Conservation (phyloP, 1,140 invertebrate species). For the Drosophila kurseongensis region DNA sequence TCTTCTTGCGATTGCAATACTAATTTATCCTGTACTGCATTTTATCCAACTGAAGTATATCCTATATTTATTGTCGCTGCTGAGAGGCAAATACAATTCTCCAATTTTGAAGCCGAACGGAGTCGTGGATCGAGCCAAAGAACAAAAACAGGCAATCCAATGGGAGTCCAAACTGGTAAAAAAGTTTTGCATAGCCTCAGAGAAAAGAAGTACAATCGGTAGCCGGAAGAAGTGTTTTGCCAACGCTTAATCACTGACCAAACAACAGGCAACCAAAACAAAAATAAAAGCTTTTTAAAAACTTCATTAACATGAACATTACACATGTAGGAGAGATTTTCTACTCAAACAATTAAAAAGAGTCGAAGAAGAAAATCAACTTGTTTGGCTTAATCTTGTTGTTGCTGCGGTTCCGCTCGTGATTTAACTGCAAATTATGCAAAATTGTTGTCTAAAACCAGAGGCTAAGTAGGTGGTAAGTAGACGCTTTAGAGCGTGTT, state of each 20-base stretch:
- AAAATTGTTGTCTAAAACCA: slow-evolving; percentile 80
- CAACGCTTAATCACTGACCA: slow-evolving; percentile 28
- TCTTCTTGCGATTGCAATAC: too few species aligned
- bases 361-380: slow-evolving; percentile 60
- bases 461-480: slow-evolving; percentile 81
- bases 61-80: too few species aligned
- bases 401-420: slow-evolving; percentile 38
- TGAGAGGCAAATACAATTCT: too few species aligned
- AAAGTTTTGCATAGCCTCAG: slow-evolving; percentile 3
- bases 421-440: slow-evolving; percentile 79
- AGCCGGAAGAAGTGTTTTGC: slow-evolving; percentile 36
- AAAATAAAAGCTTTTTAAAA: slow-evolving; percentile 6
- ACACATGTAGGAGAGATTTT: slow-evolving; percentile 56
- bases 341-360: slow-evolving; percentile 51
- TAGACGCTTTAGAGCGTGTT: slow-evolving; percentile 81
- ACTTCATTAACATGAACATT: slow-evolving; percentile 59
- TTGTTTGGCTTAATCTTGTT: slow-evolving; percentile 32
- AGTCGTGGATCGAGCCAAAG: too few species aligned
- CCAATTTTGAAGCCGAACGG: too few species aligned
- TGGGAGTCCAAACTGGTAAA: background rate
- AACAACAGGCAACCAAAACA: slow-evolving; percentile 10
- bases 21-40: too few species aligned
- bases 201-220: background rate
- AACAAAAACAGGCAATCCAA: background rate
- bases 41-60: too few species aligned